phyloP scores from a whole-genome alignment of 2,797 vertebrate species.

The Numenius phaeopus region DNA sequence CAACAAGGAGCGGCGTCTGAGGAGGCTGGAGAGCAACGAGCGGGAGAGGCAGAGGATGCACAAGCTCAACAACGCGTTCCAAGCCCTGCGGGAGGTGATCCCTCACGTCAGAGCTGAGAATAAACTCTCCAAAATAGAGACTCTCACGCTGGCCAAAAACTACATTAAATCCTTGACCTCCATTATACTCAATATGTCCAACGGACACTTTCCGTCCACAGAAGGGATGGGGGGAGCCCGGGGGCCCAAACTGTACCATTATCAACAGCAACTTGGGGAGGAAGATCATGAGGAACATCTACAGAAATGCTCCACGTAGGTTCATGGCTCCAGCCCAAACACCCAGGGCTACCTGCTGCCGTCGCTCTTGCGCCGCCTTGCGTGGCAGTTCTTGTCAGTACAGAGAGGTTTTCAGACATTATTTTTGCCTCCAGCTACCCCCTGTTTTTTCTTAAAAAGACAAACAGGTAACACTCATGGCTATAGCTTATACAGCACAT shows the following conservation, averaged over 20 bases:
- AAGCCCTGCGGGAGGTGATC: slow-evolving; percentile 93
- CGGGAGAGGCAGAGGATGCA: slow-evolving; percentile 97
- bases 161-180: slow-evolving; percentile 97
- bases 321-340: slow-evolving; percentile 84
- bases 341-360: slow-evolving; percentile 71
- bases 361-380: background rate
- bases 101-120: slow-evolving; percentile 94
- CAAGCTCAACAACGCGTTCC: slow-evolving; percentile 98
- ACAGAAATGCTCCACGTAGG: slow-evolving; percentile 88
- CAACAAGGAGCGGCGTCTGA: slow-evolving; percentile 84
- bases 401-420: background rate
- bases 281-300: slow-evolving; percentile 85
- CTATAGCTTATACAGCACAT: background rate
- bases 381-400: background rate
- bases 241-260: slow-evolving; percentile 86
- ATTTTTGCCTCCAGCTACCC: background rate
- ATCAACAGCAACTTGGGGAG: slow-evolving; percentile 87
- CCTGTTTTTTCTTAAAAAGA: background rate
- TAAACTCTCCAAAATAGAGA: slow-evolving; percentile 99
- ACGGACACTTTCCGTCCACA: slow-evolving; percentile 81
- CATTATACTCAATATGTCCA: slow-evolving; percentile 93
- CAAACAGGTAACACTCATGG: background rate
- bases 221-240: slow-evolving; percentile 77
- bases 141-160: slow-evolving; percentile 96
- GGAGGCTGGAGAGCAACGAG: slow-evolving; percentile 96